Base-by-base conservation (phyloP, 2,113 vertebrate species). In the Brachyhypopomus gauderio region DNA sequence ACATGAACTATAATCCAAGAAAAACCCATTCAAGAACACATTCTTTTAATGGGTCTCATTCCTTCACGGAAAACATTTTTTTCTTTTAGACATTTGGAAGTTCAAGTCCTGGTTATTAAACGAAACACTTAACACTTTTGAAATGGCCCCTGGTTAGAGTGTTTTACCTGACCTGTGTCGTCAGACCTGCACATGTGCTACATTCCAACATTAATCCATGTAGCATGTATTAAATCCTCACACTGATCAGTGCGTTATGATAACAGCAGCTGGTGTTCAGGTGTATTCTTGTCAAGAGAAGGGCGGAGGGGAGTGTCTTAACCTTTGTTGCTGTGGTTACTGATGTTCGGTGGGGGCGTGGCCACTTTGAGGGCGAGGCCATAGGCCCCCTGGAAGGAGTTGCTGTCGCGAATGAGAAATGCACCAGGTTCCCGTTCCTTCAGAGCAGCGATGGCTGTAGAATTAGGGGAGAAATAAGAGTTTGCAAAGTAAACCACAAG, bases 311-410 rank as follows among this genome's bases (percentile, higher is more conserved):
- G 55, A 75, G 75, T 55, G 83, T 74, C 30, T 23, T 62, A 88
- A 97, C 96, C 95, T 90, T 96, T 97, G 87, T 89, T 92, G 86
- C 91, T 90, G 84, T 96, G 95, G 81, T 92, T 92, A 89, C 79
- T 91, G 86, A 89, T 85, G 9, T 93, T 95, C 48, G 93, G 87
- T n/a, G 96, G 96, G 34, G 96, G 94, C 0, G 93, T 95, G 2
- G 93, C 93, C 89, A 98, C 96, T 86, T 96, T 97, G 77, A 98
- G 93, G 59, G 96, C 96, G 86, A 98, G 89, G 3, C 96, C 96
- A 1, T 98, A 98, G 12, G 96, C 96, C 45, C 96, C 96, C 81
- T 96, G 96, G 90, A 97, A 98, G 27, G 96, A 97, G 87, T 96
- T 96, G 45, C 96, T 98, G 91, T 97, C 96, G 62, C 96, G 92